Evolutionary conservation across 2,797 vertebrate genomes (phyloP).

Genomic region (Melanotaenia pygmaea): DNA sequence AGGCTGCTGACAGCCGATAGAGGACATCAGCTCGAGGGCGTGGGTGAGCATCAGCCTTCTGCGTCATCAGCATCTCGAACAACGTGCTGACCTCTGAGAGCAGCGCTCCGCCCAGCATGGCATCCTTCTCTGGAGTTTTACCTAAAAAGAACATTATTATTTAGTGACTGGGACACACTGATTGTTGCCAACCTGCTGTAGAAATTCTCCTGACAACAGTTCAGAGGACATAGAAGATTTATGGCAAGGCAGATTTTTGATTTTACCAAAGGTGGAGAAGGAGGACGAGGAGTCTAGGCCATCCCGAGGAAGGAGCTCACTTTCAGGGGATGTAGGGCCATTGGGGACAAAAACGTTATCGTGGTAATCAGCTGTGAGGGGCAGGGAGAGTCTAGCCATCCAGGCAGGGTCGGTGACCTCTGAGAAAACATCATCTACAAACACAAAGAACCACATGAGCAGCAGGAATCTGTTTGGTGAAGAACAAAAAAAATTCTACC

Average conservation of each 20-base stretch:
- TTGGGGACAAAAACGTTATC: constrained; percentile 90
- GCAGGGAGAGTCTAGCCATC: constrained; percentile 91
- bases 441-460: constrained; percentile 1
- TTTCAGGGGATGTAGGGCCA: constrained; percentile 63
- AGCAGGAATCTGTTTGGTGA: neutral
- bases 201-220: too few species aligned
- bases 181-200: neutral
- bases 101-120: constrained; percentile 86
- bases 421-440: constrained; percentile 77
- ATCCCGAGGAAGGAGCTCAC: constrained; percentile 51
- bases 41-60: constrained; percentile 84
- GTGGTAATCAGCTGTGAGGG: constrained; percentile 88
- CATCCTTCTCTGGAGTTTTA: constrained; percentile 80
- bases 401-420: constrained; percentile 84
- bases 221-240: too few species aligned
- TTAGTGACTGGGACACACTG: too few species aligned
- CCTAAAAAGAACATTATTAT: constrained; percentile 44
- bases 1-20: constrained; percentile 87
- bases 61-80: constrained; percentile 92
- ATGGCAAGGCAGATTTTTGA: neutral
- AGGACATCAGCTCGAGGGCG: constrained; percentile 85
- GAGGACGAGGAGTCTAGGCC: constrained; percentile 79
- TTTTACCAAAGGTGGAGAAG: constrained; percentile 92
- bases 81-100: constrained; percentile 94
- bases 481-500: too few species aligned